Base-by-base conservation (phyloP, 2,797 vertebrate genomes). In the Buceros bicornis region DNA sequence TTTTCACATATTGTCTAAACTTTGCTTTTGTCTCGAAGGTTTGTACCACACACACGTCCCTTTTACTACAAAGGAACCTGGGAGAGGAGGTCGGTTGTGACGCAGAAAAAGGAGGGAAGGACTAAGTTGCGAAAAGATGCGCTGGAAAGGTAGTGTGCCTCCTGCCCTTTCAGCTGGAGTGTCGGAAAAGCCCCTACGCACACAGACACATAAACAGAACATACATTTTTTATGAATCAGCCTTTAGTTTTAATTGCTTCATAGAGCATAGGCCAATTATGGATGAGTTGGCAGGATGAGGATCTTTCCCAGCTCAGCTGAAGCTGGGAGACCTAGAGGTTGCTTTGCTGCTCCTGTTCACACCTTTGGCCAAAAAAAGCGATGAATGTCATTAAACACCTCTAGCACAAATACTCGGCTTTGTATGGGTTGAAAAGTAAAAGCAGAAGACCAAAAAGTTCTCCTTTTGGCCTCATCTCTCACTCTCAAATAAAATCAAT, bases 401-500 rank as follows among this genome's bases (percentile, higher is more conserved):
- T 94, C 91, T 50, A 88, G 78, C 89, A 95, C 78, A 90, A 97
- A 94, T 37, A 81, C 67, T 94, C 71, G 56, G 37, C 92, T 97
- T 96, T 96, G 53, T 90, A 87, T 4, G 29, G 70, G 72, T 83
- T 97, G 88, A 95, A 96, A 96, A 97, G 95, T 85, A 98, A 97
- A 97, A 95, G 82, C 70, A 66, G 61, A 61, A 97, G 85, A 96
- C 93, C 70, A 87, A 90, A 96, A 93, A 96, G 79, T 86, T 97
- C 88, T 95, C 94, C 94, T 97, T 40, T 97, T 97, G 93, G 96
- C 92, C 95, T 87, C 87, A 96, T 94, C 91, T 96, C 95, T 80
- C 74, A 73, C 92, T 97, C 97, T 90, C 96, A 97, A 87, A 97
- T 97, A 96, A 97, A 97, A 98, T 97, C 97, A 97, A 89, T 97